Evolutionary conservation across 2,113 vertebrate species (phyloP), one percentile per base, ranked within the genome.

Genomic region (Macrotus californicus): DNA sequence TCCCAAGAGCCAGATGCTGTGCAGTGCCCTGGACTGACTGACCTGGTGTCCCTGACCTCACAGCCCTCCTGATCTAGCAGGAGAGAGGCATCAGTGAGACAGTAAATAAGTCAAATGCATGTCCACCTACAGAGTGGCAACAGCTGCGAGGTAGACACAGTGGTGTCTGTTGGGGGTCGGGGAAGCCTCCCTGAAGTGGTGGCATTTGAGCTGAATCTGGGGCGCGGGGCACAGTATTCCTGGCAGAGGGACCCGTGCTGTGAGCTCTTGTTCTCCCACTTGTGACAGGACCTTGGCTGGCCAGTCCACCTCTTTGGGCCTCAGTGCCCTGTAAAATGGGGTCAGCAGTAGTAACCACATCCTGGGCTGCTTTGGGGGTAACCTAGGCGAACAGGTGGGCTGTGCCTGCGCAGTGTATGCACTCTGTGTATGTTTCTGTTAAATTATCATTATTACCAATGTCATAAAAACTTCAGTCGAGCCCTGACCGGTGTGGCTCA

Each of bases 21-120:
- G 69, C 46, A 41, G 39, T 3, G 2, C 48, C 48, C 67, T 16
- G 72, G 24, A 46, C 66, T 11, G 1, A 46, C 12, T 15, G 29
- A 50, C 0, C 0, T 3, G 4, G 31, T 3, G 18, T 54, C 34
- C 6, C 41, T 61, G 34, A 16, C 75, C 48, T n/a, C 0, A 0
- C 39, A 46, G 48, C 85, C 56, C 75, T 50, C 50, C 5, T 3
- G 14, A 21, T 31, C 11, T 5, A n/a, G 29, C 41, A 43, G 48
- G 52, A 50, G 13, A 76, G 46, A 43, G 61, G 29, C 24, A 9
- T 52, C 21, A 19, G 0, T 61, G 7, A 18, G 14, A 36, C 19
- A 9, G 0, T 26, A 54, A 48, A 10, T 52, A 66, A 39, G 52
- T 14, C 66, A 75, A 18, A 31, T 5, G 31, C 50, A 18, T 5